Evolutionary conservation across 2,888 invertebrate species (phyloP), one percentile per base, ranked within the genome.

Genomic region (Caenorhabditis sp.): DNA sequence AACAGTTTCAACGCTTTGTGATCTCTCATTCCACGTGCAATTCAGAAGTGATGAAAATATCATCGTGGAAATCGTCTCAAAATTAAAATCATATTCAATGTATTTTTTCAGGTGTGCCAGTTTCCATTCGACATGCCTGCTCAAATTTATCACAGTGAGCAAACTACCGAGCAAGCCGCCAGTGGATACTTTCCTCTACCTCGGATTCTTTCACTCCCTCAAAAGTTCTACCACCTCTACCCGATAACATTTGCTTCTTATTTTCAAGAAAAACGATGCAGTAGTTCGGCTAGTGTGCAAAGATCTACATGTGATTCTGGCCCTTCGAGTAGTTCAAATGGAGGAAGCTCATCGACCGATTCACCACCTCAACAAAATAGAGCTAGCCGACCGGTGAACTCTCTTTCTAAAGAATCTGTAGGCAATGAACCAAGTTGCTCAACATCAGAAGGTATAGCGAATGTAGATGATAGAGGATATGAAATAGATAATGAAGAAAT

Each of bases 51-150:
- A n/a, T n/a, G n/a, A n/a, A n/a, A n/a, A n/a, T n/a, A n/a, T n/a
- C n/a, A n/a, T n/a, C n/a, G n/a, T n/a, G n/a, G n/a, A n/a, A n/a
- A n/a, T n/a, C n/a, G n/a, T n/a, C n/a, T n/a, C n/a, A 50, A 12
- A 20, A 49, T 50, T 59, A 8, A 31, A 1, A 17, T 17, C 23
- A 25, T 58, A 17, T 27, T 58, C 23, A 49, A 27, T 36, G 26
- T 50, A 49, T 21, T 14, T 59, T 36, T 50, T 56, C 65, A 85
- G 85, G 68, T 67, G 14, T 86, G 86, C 69, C 59, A 63, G 21
- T 86, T 85, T 52, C 86, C 86, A 7, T 63, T 85, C 36, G 80
- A 81, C 50, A 80, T 86, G 78, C 86, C 86, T 3, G 58, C 78
- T 3, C 73, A 83, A 4, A 78, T 86, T 38, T 86, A 77, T 59